These are phyloP conservation scores for Lucilia cuprina DNA, from an alignment of 1,140 invertebrate species.

Conservation along the genomic window DNA sequence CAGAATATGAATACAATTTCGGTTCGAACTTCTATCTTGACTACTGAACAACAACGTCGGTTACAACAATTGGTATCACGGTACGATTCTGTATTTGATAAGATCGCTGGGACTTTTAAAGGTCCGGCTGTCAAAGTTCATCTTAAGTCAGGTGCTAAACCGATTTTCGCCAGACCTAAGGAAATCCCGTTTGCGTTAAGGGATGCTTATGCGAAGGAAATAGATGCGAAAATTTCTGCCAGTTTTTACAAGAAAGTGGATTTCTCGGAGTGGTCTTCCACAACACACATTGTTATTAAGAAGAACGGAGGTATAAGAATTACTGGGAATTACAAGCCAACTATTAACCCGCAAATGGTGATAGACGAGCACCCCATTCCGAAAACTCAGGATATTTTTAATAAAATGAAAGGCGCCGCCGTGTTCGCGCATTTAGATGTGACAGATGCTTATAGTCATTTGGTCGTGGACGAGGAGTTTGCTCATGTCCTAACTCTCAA, in stretches of 20 bases:
- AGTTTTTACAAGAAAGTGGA: neutral
- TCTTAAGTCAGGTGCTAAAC: neutral
- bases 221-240: neutral
- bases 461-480: conserved; percentile 29
- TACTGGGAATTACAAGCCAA: conserved; percentile 45
- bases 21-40: neutral
- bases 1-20: neutral
- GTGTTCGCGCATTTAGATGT: conserved; percentile 17
- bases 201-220: conserved; percentile 8
- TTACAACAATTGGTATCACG: neutral
- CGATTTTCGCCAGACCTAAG: neutral
- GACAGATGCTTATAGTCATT: conserved; percentile 5
- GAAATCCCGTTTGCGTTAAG: neutral
- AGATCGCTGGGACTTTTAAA: neutral
- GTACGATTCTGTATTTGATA: neutral
- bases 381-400: conserved; percentile 43
- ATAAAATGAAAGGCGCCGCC: conserved; percentile 38
- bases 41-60: neutral
- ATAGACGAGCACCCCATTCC: conserved; percentile 50
- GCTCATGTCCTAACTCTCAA: conserved; percentile 22
- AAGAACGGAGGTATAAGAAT: neutral
- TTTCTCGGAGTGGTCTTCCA: neutral
- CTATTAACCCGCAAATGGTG: conserved; percentile 45
- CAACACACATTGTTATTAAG: neutral
- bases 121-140: neutral